These are phyloP conservation scores for Hypotaenidia philippensis DNA, from an alignment of 2,797 vertebrate genomes.

Conservation along the genomic window DNA sequence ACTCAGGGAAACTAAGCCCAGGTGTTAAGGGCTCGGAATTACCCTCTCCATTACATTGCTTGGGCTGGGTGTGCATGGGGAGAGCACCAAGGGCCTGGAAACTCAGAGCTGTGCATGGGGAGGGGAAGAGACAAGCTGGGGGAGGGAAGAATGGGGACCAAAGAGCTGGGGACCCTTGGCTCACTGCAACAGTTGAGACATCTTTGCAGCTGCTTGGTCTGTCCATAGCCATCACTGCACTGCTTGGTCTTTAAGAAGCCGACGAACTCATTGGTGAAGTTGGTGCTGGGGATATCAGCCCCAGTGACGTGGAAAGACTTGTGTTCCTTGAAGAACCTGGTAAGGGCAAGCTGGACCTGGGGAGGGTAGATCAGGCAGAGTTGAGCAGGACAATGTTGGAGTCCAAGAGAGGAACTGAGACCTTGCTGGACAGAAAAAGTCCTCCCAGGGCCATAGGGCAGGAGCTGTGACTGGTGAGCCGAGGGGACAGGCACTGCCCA, in stretches of 20 bases:
- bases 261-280: not conserved
- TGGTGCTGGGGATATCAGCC: not conserved
- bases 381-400: not conserved
- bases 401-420: not conserved
- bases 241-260: not conserved
- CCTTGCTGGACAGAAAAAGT: not conserved
- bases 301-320: not conserved
- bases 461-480: not conserved
- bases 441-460: not conserved
- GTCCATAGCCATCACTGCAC: not conserved
- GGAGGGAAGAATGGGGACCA: not conserved
- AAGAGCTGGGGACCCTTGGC: not conserved
- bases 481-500: not conserved
- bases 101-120: not conserved
- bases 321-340: not conserved
- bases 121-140: not conserved
- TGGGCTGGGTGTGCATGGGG: not conserved
- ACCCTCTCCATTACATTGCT: too few species aligned
- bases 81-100: not conserved
- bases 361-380: not conserved
- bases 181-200: constrained; percentile 22
- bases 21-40: not conserved
- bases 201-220: not conserved
- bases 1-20: not conserved
- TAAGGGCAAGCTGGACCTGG: not conserved